Base-by-base conservation (phyloP, 2,888 invertebrate genomes). In the Magallana nippona region DNA sequence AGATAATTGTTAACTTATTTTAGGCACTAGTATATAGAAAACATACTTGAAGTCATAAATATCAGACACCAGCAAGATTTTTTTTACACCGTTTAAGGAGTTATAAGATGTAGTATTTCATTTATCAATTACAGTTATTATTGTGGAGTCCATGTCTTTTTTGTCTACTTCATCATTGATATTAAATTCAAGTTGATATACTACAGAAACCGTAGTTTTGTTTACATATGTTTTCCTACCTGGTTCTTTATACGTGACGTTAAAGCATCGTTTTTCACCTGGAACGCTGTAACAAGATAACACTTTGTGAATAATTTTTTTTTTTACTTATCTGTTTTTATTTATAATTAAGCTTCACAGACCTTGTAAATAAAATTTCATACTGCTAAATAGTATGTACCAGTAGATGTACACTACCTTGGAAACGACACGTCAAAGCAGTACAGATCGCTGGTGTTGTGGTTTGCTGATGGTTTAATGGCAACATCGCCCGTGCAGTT, bases 211-310 rank as follows among this genome's bases (percentile, higher is more conserved):
- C 44, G 44, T 44, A 44, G 5, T 0, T 44, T 44, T 44, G 44
- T 44, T 44, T 44, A 44, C 8, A 44, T 8, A 3, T 5, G 44
- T 44, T 17, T n/a, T 60, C 79, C 56, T 77, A 85, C 85, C 81
- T 19, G 56, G 60, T 55, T 62, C 78, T 3, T 78, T 13, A 71
- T 83, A 85, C 11, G 79, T 57, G 19, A 85, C 82, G 55, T 57
- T 79, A 19, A 85, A 83, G 32, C 85, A 85, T 55, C 85, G n/a
- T 5, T 57, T 83, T 83, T 85, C 85, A 13, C 85, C 85, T 15
- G 83, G 85, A 32, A 85, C 78, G 58, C 85, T 85, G 78, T 32
- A 83, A 82, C 17, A 60, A 2, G n/a, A 17, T n/a, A 60, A 60
- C 3, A 15, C 44, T 44, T 44, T 44, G 44, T 44, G 8, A 5